phyloP scores from a whole-genome alignment of 2,113 vertebrate genomes.

The Sylvicapra grimmia region DNA sequence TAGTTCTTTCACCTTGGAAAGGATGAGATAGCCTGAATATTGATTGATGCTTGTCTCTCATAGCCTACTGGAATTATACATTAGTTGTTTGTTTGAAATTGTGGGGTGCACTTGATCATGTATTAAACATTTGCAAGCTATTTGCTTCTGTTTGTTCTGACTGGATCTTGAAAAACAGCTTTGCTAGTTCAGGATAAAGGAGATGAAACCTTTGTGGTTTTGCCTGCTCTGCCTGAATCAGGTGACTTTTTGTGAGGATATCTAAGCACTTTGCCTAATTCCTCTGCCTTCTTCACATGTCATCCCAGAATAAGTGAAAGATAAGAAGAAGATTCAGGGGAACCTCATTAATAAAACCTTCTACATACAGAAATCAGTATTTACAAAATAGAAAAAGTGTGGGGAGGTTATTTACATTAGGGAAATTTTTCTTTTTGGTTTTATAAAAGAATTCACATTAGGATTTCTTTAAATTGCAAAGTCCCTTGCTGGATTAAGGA shows the following conservation, averaged over 20 bases:
- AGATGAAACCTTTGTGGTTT: slow-evolving; percentile 21
- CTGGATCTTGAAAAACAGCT: slow-evolving; percentile 32
- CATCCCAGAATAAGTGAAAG: not conserved
- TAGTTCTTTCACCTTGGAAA: slow-evolving; percentile 67
- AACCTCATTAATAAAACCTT: not conserved
- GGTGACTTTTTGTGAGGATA: not conserved
- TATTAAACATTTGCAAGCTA: slow-evolving; percentile 46
- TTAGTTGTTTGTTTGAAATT: slow-evolving; percentile 33
- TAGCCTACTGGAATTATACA: slow-evolving; percentile 9
- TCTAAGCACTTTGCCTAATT: not conserved
- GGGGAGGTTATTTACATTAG: slow-evolving; percentile 1
- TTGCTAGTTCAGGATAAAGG: slow-evolving; percentile 14
- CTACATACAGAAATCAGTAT: not conserved
- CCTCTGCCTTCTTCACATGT: not conserved
- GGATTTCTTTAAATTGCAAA: slow-evolving; percentile 24
- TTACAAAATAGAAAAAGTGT: not conserved
- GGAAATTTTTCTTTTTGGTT: not conserved
- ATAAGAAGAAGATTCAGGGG: not conserved
- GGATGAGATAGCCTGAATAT: not conserved
- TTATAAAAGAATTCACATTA: not conserved
- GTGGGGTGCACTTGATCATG: not conserved
- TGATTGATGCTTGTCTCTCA: slow-evolving; percentile 50
- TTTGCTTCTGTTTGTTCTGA: slow-evolving; percentile 8
- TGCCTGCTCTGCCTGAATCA: not conserved
- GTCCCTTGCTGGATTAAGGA: not conserved